Conservation (phyloP, 2,797 vertebrate species). For the Takifugu ocellatus region DNA sequence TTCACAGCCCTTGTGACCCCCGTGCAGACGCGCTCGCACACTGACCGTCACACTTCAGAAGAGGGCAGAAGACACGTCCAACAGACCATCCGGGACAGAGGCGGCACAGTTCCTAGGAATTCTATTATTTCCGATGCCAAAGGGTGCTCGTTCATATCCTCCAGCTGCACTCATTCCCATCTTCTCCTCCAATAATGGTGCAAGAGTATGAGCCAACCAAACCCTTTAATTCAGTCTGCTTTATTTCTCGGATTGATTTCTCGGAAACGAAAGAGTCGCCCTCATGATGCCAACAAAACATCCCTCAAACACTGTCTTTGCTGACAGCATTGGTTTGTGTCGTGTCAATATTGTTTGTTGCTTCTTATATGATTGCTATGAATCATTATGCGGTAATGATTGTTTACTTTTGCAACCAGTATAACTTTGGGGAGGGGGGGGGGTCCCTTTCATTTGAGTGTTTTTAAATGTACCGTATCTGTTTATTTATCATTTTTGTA, state of each 20-base stretch:
- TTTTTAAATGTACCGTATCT: constrained; percentile 51
- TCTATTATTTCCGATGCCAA: constrained; percentile 64
- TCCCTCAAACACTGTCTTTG: constrained; percentile 58
- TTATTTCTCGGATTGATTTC: constrained; percentile 39
- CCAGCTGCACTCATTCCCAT: constrained; percentile 46
- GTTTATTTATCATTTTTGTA: constrained; percentile 35
- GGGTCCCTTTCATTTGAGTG: constrained; percentile 45
- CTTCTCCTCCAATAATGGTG: constrained; percentile 55
- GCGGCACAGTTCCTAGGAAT: constrained; percentile 46
- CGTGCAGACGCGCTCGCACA: constrained; percentile 27
- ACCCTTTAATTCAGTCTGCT: constrained; percentile 76
- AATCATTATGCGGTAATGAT: constrained; percentile 58
- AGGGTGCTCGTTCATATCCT: constrained; percentile 64
- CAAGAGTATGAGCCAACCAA: constrained; percentile 74
- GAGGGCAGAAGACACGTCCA: constrained; percentile 31
- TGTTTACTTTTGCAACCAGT: constrained; percentile 41
- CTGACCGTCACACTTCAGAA: constrained; percentile 17
- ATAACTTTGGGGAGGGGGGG: constrained; percentile 21
- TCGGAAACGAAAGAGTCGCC: constrained; percentile 35
- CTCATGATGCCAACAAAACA: constrained; percentile 64
- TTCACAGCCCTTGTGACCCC: constrained; percentile 76
- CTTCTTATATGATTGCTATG: constrained; percentile 55
- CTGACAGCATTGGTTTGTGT: constrained; percentile 72
- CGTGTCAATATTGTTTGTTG: constrained; percentile 61
- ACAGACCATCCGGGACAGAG: constrained; percentile 46